Evolutionary conservation across 1,140 invertebrate genomes (phyloP), one percentile per base, ranked within the genome.

Genomic region (Coelopa frigida): DNA sequence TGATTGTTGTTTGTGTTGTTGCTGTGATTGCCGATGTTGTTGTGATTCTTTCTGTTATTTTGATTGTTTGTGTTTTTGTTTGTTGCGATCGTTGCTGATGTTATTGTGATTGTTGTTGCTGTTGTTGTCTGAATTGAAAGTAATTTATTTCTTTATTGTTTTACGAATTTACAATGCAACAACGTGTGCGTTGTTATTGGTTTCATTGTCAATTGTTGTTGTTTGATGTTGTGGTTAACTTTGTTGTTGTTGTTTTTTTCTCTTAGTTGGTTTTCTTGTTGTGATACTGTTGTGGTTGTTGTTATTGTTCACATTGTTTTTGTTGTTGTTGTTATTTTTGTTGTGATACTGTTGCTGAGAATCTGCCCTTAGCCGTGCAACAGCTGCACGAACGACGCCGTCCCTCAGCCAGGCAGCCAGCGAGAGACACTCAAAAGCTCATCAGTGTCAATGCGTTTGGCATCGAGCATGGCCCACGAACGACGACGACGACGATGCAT

Each of bases 131-230:
- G 45, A 31, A 46, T 61, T 59, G 61, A 64, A 64, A 64, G 61
- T 64, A 64, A 64, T 64, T 64, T 64, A 64, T 64, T 64, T 64
- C 61, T 64, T 64, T 64, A 64, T 64, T 64, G 61, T 64, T 64
- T 64, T 64, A 64, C 61, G 61, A 64, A 64, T 59, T 64, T 64
- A 64, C 61, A 64, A 62, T 63, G 59, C 56, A 29, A 27, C 27
- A 44, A 44, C 42, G n/a, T n/a, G n/a, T n/a, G n/a, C n/a, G n/a
- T n/a, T n/a, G n/a, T n/a, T n/a, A n/a, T n/a, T n/a, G n/a, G n/a
- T n/a, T n/a, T n/a, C n/a, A n/a, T n/a, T n/a, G n/a, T n/a, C n/a
- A n/a, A n/a, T n/a, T n/a, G n/a, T n/a, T n/a, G n/a, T n/a, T n/a
- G n/a, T n/a, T n/a, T n/a, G n/a, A n/a, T n/a, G n/a, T n/a, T n/a